These are phyloP conservation scores for Zosterops hypoxanthus DNA, from an alignment of 2,113 vertebrate species.

Conservation along the genomic window DNA sequence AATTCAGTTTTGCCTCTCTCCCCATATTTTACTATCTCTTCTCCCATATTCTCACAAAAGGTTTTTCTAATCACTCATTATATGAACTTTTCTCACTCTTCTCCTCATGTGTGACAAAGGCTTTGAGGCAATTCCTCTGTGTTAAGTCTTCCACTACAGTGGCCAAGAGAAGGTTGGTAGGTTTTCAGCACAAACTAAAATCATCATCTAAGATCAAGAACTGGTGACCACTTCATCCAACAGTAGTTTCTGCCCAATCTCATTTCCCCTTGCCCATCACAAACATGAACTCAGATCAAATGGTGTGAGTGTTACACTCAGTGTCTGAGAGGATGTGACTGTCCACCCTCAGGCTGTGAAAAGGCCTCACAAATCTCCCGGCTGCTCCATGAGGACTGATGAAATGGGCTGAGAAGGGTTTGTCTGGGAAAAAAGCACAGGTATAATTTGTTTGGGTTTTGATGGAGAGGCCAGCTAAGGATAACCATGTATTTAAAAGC, in stretches of 20 bases:
- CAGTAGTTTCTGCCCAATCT: neutral
- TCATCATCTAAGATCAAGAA: neutral
- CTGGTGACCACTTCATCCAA: neutral
- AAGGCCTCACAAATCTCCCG: neutral
- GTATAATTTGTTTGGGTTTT: neutral
- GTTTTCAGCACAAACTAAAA: neutral
- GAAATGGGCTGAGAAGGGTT: neutral
- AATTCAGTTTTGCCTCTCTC: neutral
- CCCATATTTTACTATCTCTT: neutral
- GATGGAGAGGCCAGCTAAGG: neutral
- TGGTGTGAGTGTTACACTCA: neutral
- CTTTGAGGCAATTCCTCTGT: neutral
- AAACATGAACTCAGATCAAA: neutral
- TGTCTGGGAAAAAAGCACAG: neutral
- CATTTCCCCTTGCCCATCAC: neutral
- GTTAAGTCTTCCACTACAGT: neutral
- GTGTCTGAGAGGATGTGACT: neutral
- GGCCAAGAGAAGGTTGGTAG: neutral
- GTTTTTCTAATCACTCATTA: neutral
- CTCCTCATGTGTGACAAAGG: neutral
- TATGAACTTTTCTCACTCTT: neutral
- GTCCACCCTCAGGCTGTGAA: neutral
- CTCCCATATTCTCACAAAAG: neutral
- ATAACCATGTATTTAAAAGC: neutral
- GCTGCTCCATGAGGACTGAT: neutral